Conservation (phyloP, 2,113 vertebrate species). For the Gymnarchus niloticus region DNA sequence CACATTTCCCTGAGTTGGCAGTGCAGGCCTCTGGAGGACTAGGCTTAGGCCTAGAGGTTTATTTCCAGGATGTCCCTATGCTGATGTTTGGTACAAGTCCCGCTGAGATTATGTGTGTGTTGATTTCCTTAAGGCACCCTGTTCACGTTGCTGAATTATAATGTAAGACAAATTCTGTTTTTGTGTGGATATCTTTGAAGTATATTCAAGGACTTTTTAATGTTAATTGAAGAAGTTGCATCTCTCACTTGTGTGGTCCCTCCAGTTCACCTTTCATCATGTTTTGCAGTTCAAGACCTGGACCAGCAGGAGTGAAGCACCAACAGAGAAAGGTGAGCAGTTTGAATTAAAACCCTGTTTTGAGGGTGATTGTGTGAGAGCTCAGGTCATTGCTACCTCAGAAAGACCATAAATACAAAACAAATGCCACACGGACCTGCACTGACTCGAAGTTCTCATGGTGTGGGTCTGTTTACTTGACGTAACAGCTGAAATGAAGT, state of each 20-base stretch:
- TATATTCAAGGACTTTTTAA: neutral
- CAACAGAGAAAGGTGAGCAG: constrained; percentile 48
- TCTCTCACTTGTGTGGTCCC: no score
- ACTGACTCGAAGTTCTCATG: no score
- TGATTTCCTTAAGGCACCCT: no score
- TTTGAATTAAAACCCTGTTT: neutral
- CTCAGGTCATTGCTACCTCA: no score
- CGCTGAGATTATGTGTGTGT: neutral
- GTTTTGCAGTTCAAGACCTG: constrained; percentile 52
- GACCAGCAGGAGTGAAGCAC: constrained; percentile 46
- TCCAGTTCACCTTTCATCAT: constrained; percentile 35
- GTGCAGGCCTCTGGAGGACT: neutral
- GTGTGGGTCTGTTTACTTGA: no score
- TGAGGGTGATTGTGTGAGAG: no score
- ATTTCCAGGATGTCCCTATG: constrained; percentile 12
- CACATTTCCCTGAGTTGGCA: constrained; percentile 59
- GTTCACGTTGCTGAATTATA: neutral
- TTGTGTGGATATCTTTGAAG: neutral
- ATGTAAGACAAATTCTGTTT: neutral
- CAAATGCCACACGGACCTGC: no score
- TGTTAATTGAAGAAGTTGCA: neutral
- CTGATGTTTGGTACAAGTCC: neutral
- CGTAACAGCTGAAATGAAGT: no score
- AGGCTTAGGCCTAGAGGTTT: neutral
- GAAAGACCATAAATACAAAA: no score